Evolutionary conservation across 1,140 invertebrate genomes (phyloP).

Genomic region (Cyphomyrmex costatus): DNA sequence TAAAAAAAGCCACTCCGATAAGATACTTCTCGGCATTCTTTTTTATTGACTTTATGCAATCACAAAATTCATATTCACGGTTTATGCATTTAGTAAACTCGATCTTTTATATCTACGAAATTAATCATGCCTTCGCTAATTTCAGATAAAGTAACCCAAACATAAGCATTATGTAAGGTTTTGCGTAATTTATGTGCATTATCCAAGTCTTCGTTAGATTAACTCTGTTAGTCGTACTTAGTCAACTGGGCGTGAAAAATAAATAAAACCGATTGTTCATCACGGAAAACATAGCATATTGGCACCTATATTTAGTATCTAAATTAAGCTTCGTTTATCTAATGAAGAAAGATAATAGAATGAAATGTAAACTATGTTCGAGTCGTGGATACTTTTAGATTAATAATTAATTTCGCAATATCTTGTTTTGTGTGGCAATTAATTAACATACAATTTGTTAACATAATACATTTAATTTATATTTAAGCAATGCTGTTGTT

Average conservation of each 20-base stretch:
- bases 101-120: not conserved
- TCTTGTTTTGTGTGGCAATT: not conserved
- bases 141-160: constrained; percentile 20
- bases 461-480: not conserved
- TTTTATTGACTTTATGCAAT: not conserved
- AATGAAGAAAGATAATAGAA: constrained; percentile 18
- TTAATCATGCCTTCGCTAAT: not conserved
- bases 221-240: not conserved
- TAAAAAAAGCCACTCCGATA: not conserved
- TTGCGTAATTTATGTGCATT: not conserved
- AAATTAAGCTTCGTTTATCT: not conserved
- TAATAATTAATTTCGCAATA: not conserved
- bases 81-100: constrained; percentile 2
- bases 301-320: not conserved
- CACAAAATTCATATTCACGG: not conserved
- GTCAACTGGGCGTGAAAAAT: not conserved
- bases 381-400: not conserved
- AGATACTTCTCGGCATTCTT: not conserved
- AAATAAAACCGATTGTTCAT: constrained; percentile 14
- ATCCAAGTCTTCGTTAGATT: constrained; percentile 7
- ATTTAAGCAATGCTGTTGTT: not conserved
- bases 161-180: not conserved
- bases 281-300: not conserved
- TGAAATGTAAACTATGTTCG: not conserved
- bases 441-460: not conserved